Conservation (phyloP, 2,888 invertebrate genomes). For the Diplazon laetatorius region DNA sequence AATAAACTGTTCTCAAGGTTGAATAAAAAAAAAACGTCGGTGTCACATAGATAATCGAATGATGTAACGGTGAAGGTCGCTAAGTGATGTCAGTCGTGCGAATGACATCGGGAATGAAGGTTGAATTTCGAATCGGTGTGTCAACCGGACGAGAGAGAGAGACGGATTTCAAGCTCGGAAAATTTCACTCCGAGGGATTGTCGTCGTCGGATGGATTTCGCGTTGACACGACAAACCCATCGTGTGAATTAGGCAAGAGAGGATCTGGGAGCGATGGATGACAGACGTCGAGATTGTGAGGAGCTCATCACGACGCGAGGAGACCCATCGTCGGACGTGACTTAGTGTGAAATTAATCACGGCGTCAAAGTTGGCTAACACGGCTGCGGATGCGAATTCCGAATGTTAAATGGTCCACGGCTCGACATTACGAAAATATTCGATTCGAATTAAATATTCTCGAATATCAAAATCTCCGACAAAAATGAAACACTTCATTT, state of each 20-base stretch:
- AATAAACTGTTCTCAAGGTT: too few relatives aligned
- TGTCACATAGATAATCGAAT: too few relatives aligned
- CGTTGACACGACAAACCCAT: slow-evolving; percentile 58
- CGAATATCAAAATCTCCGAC: too few relatives aligned
- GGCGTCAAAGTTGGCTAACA: slow-evolving; percentile 12
- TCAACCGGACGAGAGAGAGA: slow-evolving; percentile 3
- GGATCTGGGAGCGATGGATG: slow-evolving; percentile 37
- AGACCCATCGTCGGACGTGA: slow-evolving; percentile 25
- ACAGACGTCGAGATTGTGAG: slow-evolving; percentile 37
- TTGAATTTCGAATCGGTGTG: slow-evolving; percentile 31
- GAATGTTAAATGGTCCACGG: too few relatives aligned
- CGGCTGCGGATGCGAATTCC: too few relatives aligned
- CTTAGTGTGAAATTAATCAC: not conserved
- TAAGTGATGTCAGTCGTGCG: not conserved
- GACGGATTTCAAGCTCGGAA: slow-evolving; percentile 45
- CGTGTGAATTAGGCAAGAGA: slow-evolving; percentile 52
- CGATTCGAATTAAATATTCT: not conserved
- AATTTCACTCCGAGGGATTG: slow-evolving; percentile 53
- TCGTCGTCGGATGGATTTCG: slow-evolving; percentile 51
- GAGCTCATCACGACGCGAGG: slow-evolving; percentile 34
- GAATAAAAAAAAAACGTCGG: too few relatives aligned
- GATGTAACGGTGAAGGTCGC: too few relatives aligned
- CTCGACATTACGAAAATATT: not conserved
- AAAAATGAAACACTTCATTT: too few relatives aligned
- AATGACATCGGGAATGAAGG: slow-evolving; percentile 10